These are phyloP conservation scores for Ctenicera cuprea DNA, from an alignment of 2,888 invertebrate genomes.

Conservation along the genomic window DNA sequence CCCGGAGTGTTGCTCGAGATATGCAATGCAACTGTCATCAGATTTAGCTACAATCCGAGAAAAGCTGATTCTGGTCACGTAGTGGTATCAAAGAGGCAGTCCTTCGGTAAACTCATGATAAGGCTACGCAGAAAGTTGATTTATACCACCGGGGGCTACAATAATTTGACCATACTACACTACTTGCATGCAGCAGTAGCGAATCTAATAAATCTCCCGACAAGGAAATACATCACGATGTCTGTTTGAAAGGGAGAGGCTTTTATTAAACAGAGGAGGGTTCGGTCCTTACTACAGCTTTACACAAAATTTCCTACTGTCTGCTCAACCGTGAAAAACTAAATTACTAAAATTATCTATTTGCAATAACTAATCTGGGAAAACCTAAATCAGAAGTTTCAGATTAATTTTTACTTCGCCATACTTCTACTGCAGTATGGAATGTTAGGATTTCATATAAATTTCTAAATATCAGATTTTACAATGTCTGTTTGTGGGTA, in stretches of 20 bases:
- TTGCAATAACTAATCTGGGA: too few relatives aligned
- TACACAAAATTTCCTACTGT: constrained; percentile 27
- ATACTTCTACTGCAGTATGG: too few relatives aligned
- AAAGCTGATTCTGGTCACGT: constrained; percentile 40
- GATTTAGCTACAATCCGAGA: constrained; percentile 31
- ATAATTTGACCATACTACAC: constrained; percentile 50
- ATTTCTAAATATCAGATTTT: too few relatives aligned
- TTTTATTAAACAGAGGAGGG: constrained; percentile 48
- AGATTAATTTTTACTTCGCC: too few relatives aligned
- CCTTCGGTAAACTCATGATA: constrained; percentile 43
- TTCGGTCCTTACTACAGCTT: constrained; percentile 35
- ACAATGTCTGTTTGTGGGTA: too few relatives aligned
- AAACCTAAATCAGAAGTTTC: too few relatives aligned
- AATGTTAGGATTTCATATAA: too few relatives aligned
- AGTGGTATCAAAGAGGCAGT: constrained; percentile 41
- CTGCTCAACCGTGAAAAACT: not conserved
- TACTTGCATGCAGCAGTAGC: constrained; percentile 45
- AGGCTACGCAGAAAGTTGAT: constrained; percentile 46
- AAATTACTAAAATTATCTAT: not conserved
- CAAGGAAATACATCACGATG: constrained; percentile 51
- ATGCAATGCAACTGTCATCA: constrained; percentile 6
- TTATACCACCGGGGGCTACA: constrained; percentile 49
- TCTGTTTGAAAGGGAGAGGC: constrained; percentile 48
- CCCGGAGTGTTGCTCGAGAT: not conserved
- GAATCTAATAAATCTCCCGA: constrained; percentile 52